phyloP scores from a whole-genome alignment of 2,113 vertebrate genomes.

The Rhineura floridana region DNA sequence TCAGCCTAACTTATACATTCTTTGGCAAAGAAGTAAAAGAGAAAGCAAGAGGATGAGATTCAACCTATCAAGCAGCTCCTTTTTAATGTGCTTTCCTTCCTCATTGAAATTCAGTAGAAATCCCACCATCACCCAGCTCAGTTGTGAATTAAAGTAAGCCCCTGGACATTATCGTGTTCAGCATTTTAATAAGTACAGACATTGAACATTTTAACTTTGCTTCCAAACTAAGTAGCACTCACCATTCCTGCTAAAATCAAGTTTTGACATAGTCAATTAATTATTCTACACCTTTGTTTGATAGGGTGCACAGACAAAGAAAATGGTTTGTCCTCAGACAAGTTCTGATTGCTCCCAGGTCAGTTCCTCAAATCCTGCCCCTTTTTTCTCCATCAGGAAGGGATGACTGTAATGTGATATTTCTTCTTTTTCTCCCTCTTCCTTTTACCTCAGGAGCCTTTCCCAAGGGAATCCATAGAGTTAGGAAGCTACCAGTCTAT shows the following conservation, averaged over 20 bases:
- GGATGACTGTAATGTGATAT: neutral
- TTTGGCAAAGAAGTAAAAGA: neutral
- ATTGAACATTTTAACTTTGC: slow-evolving; percentile 54
- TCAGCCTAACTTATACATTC: slow-evolving; percentile 12
- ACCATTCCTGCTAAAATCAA: slow-evolving; percentile 6
- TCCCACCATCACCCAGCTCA: slow-evolving; percentile 49
- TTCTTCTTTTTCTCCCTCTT: too few relatives aligned
- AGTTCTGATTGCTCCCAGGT: neutral
- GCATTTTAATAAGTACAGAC: slow-evolving; percentile 68
- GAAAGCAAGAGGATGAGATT: neutral
- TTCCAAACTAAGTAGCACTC: slow-evolving; percentile 35
- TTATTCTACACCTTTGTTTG: neutral
- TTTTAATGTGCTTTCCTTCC: slow-evolving; percentile 18
- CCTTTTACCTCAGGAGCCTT: neutral
- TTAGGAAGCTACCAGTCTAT: neutral
- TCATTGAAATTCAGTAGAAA: slow-evolving; percentile 68
- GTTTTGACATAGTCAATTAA: slow-evolving; percentile 46
- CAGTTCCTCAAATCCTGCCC: neutral
- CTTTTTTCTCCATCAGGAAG: neutral
- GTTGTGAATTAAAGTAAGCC: slow-evolving; percentile 53
- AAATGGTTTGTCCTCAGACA: neutral
- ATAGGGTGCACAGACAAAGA: slow-evolving; percentile 30
- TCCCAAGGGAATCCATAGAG: neutral
- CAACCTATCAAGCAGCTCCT: slow-evolving; percentile 3
- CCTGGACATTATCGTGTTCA: slow-evolving; percentile 48